Evolutionary conservation across 1,140 invertebrate genomes (phyloP), one percentile per base, ranked within the genome.

Genomic region (Macrobrachium rosenbergii): DNA sequence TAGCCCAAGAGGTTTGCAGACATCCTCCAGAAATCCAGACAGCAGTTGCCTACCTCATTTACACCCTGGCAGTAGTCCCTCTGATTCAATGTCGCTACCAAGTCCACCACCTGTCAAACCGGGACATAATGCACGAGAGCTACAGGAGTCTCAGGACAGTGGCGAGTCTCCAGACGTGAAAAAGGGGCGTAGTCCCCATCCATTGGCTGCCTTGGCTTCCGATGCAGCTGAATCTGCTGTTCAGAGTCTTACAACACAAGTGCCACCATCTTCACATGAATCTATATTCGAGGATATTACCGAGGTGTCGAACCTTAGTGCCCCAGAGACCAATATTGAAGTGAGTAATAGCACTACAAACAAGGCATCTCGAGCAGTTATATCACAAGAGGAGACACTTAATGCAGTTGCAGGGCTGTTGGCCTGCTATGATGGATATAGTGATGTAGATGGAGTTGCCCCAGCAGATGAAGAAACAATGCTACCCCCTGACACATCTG

Each of bases 351-450:
- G 87, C 81, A 88, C 16, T 88, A 78, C 45, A 90, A 89, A 59
- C 90, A 92, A 87, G 91, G 92, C 52, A 91, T 95, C 95, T 0
- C 93, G 96, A 67, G 95, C 96, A 1, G 94, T 96, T 0, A 97
- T 97, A 89, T 97, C 96, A 0, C 96, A 97, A 92, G 96, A 97
- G 92, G 96, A 98, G 92, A 98, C 97, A 0, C 96, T 97, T 91
- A 96, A 97, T 92, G 97, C 97, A 0, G 96, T 98, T 0, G 96
- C 96, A 3, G 96, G 96, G 11, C 91, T 98, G 8, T 91, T 97
- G 37, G 89, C 87, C 5, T 90, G 88, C 52, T 90, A 90, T 78
- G 84, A 90, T 80, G 82, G 83, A 63, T 88, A 89, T 72, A 78
- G 82, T 37, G 89, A 89, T 78, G 86, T 89, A 73, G 62, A 82